Conservation (phyloP, 92 coral and sea anemone species). For the Porites evermanni region DNA sequence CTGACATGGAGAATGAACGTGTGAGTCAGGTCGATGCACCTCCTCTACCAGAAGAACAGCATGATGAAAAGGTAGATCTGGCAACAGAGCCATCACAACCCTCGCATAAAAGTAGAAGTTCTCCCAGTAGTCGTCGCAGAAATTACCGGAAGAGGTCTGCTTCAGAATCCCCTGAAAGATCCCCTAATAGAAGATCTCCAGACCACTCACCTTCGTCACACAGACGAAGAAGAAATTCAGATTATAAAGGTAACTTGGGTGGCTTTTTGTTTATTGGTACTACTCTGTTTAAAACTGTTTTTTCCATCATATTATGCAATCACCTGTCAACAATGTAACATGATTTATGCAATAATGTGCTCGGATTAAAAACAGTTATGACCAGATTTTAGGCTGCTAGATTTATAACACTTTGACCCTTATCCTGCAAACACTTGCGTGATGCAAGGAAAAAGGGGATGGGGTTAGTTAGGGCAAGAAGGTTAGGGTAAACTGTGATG, state of each 20-base stretch:
- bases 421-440: too few relatives aligned
- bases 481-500: too few relatives aligned
- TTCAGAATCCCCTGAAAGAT: conserved; percentile 40
- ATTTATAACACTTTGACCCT: too few relatives aligned
- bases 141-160: conserved; percentile 43
- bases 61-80: neutral
- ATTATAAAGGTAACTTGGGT: conserved; percentile 19
- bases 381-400: too few relatives aligned
- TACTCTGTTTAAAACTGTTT: neutral
- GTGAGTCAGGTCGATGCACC: neutral
- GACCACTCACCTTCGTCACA: conserved; percentile 28
- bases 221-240: conserved; percentile 31
- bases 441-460: too few relatives aligned
- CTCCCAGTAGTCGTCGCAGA: conserved; percentile 23
- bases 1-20: conserved; percentile 21
- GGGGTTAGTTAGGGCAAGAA: too few relatives aligned
- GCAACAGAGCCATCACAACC: neutral
- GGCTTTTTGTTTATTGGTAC: neutral
- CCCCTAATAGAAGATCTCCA: conserved; percentile 24
- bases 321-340: too few relatives aligned
- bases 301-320: too few relatives aligned
- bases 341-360: too few relatives aligned
- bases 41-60: neutral
- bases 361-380: too few relatives aligned
- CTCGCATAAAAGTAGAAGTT: conserved; percentile 11